Percentiles rank a stretch among this genome's conserved stretches.
Evolutionary conservation across 2,113 vertebrate species (phyloP).

Genomic region (Ceyx margarethae): DNA sequence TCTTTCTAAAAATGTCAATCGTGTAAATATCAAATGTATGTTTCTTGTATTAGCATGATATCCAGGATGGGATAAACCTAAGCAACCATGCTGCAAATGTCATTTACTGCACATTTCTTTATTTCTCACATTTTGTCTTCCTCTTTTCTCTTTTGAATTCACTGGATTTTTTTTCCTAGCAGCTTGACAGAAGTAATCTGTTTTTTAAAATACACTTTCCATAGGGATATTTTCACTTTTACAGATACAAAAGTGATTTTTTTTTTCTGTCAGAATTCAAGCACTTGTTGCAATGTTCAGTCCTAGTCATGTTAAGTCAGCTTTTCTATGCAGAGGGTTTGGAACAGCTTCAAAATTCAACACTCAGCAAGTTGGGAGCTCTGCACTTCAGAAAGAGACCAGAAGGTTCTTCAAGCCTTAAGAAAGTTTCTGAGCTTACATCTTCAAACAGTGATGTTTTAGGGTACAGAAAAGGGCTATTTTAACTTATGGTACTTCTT

Average conservation of each 20-base stretch:
- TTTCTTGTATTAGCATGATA: neutral
- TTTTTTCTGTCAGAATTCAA: neutral
- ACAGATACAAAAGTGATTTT: neutral
- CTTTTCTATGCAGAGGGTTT: neutral
- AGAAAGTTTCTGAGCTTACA: neutral
- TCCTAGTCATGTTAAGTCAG: neutral
- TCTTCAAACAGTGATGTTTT: neutral
- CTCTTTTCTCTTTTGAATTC: neutral
- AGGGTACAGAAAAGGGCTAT: neutral
- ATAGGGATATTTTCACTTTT: neutral
- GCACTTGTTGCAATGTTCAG: neutral
- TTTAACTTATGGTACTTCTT: neutral
- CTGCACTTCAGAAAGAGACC: neutral
- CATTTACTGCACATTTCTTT: neutral
- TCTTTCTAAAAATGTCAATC: neutral
- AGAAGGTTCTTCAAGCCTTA: neutral
- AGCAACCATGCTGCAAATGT: neutral
- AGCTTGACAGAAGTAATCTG: neutral
- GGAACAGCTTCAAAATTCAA: constrained; percentile 12
- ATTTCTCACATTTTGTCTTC: neutral
- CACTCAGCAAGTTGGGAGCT: neutral
- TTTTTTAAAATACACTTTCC: neutral
- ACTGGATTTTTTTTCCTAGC: neutral
- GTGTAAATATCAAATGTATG: neutral
- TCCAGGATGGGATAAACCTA: neutral